Evolutionary conservation across 2,888 invertebrate genomes (phyloP), one percentile per base, ranked within the genome.

Genomic region (Perizoma affinitatum): DNA sequence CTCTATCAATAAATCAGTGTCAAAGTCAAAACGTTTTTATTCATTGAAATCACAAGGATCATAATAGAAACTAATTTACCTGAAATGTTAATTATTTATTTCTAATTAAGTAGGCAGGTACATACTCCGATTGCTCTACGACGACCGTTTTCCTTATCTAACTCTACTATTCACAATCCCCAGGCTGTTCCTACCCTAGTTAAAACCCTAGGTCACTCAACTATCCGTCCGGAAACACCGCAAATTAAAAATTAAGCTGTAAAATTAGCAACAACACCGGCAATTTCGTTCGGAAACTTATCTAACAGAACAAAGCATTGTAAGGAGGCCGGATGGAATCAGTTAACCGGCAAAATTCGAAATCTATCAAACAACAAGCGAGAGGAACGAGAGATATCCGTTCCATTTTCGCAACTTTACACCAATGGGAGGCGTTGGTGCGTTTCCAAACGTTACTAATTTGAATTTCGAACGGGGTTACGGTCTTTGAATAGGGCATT

Each of bases 331-430:
- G 92, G 90, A 89, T 86, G 86, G 79, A 78, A 78, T 82, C 89
- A 86, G 87, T 91, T 90, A 88, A 86, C 85, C 88, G 89, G 89
- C 89, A 87, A 90, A 91, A 91, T 91, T 90, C 84, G 87, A 91
- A 91, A 89, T 89, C 88, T 87, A 86, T 63, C 63, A 59, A 63
- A 63, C 58, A 88, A 90, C 86, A 86, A 83, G 73, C 76, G 83
- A 87, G 87, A 87, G 87, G 88, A 88, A 88, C 88, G 82, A 83
- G 87, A 88, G 86, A 90, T 90, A 90, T 92, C 92, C 92, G 92
- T 89, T 91, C 90, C 79, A 87, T 84, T 92, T 92, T 91, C 90
- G 92, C 92, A 92, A 91, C 79, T 72, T 68, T 68, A 77, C 74
- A 77, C 74, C 76, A 79, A 82, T 81, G 81, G 82, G 76, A 78